Conservation (phyloP, 2,888 invertebrate genomes). For the Drosophila aldrichi region DNA sequence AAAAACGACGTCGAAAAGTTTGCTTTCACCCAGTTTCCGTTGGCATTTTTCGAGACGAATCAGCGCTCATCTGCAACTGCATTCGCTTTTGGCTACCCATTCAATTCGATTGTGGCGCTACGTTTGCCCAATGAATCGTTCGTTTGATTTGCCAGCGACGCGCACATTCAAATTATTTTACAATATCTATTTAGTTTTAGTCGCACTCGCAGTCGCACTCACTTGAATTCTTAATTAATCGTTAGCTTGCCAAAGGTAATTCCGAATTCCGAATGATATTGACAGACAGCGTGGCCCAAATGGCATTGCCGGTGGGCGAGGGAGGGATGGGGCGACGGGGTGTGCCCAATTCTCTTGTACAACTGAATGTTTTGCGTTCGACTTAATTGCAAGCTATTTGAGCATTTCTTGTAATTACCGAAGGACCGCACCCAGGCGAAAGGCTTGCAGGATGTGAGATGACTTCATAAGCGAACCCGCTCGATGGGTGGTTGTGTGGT, state of each 20-base stretch:
- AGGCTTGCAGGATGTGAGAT: constrained; percentile 54
- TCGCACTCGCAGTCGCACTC: constrained; percentile 69
- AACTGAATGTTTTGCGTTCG: constrained; percentile 25
- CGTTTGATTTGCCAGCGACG: constrained; percentile 55
- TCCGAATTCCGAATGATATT: constrained; percentile 40
- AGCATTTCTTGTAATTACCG: constrained; percentile 59
- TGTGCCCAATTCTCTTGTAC: too few species aligned
- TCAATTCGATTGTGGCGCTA: constrained; percentile 44
- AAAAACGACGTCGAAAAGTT: constrained; percentile 75
- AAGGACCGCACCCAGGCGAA: constrained; percentile 31
- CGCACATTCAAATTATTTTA: constrained; percentile 68
- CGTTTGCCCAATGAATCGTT: constrained; percentile 42
- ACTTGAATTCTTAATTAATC: constrained; percentile 78
- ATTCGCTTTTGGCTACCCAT: constrained; percentile 45
- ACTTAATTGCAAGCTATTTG: constrained; percentile 54
- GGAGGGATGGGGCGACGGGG: not conserved
- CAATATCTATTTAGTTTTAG: constrained; percentile 76
- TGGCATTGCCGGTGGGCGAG: constrained; percentile 2
- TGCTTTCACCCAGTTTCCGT: constrained; percentile 51
- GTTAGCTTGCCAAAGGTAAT: constrained; percentile 44
- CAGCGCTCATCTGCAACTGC: constrained; percentile 26
- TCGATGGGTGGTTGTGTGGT: not conserved
- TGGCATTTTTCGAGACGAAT: constrained; percentile 37
- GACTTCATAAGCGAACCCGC: constrained; percentile 55
- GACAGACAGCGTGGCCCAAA: constrained; percentile 20